Evolutionary conservation across 2,797 vertebrate species (phyloP).

Genomic region (Knipowitschia caucasica): DNA sequence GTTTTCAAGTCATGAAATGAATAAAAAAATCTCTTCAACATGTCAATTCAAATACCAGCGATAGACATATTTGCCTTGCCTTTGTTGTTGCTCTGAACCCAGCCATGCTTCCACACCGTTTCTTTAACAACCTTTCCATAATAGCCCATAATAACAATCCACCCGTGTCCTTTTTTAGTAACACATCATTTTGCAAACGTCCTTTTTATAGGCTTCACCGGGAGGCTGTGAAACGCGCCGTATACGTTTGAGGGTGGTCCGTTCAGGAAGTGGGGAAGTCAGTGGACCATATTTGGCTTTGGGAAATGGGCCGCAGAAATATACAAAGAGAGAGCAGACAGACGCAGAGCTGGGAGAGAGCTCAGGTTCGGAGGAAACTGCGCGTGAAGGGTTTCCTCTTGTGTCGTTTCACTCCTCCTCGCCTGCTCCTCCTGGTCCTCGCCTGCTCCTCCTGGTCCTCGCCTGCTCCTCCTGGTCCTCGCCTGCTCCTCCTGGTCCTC

Average conservation of each 20-base stretch:
- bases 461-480: conserved; percentile 26
- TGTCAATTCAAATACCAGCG: neutral
- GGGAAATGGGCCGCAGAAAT: conserved; percentile 24
- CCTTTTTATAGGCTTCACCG: neutral
- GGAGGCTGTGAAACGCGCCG: neutral
- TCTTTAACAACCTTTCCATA: neutral
- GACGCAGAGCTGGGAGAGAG: conserved; percentile 6
- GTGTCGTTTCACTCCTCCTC: conserved; percentile 42
- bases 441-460: conserved; percentile 26
- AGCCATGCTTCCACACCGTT: neutral
- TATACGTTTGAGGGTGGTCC: conserved; percentile 4
- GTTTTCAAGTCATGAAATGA: no score
- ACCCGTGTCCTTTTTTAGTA: neutral
- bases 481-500: conserved; percentile 26
- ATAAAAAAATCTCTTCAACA: neutral
- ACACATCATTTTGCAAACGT: neutral
- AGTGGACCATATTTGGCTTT: conserved; percentile 4
- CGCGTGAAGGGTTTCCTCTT: conserved; percentile 49
- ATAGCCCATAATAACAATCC: neutral
- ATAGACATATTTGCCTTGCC: neutral
- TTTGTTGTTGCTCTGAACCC: neutral
- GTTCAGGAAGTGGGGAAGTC: conserved; percentile 5
- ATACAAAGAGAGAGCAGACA: conserved; percentile 29
- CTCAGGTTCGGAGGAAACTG: conserved; percentile 31
- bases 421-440: conserved; percentile 26